Conservation (phyloP, 2,113 vertebrate species). For the Protobothrops flavoviridis region DNA sequence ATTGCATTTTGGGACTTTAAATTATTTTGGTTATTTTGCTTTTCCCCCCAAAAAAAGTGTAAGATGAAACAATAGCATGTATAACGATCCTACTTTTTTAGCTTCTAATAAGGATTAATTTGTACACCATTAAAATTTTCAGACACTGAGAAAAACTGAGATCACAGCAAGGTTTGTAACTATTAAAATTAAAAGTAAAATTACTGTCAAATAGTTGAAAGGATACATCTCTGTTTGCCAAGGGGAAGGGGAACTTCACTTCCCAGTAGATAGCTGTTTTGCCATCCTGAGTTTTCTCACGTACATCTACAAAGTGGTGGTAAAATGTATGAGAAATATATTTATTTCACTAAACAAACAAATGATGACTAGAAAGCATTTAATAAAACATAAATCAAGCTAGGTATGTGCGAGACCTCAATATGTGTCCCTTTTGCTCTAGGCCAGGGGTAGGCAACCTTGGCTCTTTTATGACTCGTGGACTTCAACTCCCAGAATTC, state of each 20-base stretch:
- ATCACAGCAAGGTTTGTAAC: neutral
- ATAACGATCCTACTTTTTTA: neutral
- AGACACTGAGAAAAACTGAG: neutral
- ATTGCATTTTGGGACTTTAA: neutral
- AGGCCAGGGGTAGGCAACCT: neutral
- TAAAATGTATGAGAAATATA: constrained; percentile 20
- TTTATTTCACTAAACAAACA: neutral
- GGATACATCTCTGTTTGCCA: constrained; percentile 97
- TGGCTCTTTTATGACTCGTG: no score
- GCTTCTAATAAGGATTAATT: neutral
- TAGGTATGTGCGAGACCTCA: neutral
- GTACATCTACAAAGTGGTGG: constrained; percentile 62
- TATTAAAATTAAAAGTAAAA: neutral
- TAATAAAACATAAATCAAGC: neutral
- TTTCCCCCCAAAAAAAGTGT: neutral
- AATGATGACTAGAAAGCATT: neutral
- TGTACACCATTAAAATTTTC: neutral
- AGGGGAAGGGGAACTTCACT: constrained; percentile 88
- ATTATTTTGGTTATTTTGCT: neutral
- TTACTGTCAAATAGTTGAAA: constrained; percentile 57
- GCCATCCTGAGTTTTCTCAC: constrained; percentile 73
- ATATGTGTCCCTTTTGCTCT: neutral
- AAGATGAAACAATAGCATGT: neutral
- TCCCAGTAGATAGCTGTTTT: constrained; percentile 87
- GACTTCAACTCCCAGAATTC: no score